phyloP scores from a whole-genome alignment of 2,888 invertebrate genomes.

The Hirtodrosophila duncani region DNA sequence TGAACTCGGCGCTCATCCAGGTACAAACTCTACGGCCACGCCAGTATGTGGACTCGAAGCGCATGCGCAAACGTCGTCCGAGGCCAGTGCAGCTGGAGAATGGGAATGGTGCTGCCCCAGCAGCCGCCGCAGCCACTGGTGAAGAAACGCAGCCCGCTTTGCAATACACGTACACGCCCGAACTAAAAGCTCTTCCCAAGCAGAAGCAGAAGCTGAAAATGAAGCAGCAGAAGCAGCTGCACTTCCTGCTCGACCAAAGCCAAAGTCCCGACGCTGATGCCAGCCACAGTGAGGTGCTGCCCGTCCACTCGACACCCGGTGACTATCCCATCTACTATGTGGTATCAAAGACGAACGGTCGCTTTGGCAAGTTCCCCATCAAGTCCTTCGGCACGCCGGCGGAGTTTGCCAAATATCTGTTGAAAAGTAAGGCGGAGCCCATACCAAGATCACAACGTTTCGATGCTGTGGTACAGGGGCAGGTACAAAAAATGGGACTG shows the following conservation, averaged over 20 bases:
- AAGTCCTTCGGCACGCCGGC: constrained; percentile 69
- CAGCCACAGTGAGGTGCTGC: constrained; percentile 48
- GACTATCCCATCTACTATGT: constrained; percentile 75
- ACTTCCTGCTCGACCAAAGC: constrained; percentile 58
- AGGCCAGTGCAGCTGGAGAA: constrained; percentile 16
- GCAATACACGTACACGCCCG: constrained; percentile 42
- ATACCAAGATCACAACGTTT: constrained; percentile 42
- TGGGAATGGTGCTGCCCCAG: not conserved
- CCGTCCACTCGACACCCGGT: constrained; percentile 71
- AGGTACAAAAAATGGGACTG: too few relatives aligned
- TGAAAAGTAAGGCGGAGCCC: constrained; percentile 64
- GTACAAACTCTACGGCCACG: constrained; percentile 60
- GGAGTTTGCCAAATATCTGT: constrained; percentile 71
- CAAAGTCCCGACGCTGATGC: constrained; percentile 7
- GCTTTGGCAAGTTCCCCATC: constrained; percentile 74
- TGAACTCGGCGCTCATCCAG: constrained; percentile 72
- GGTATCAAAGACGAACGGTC: constrained; percentile 74
- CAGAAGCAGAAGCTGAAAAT: constrained; percentile 46
- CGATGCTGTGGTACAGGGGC: constrained; percentile 31
- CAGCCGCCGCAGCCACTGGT: constrained; percentile 11
- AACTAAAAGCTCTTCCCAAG: constrained; percentile 62
- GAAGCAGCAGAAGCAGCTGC: constrained; percentile 68
- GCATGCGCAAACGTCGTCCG: constrained; percentile 49
- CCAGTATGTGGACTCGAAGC: constrained; percentile 58
- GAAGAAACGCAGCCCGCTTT: constrained; percentile 55